Conservation (phyloP, 2,113 vertebrate species). For the Oostethus manadensis region DNA sequence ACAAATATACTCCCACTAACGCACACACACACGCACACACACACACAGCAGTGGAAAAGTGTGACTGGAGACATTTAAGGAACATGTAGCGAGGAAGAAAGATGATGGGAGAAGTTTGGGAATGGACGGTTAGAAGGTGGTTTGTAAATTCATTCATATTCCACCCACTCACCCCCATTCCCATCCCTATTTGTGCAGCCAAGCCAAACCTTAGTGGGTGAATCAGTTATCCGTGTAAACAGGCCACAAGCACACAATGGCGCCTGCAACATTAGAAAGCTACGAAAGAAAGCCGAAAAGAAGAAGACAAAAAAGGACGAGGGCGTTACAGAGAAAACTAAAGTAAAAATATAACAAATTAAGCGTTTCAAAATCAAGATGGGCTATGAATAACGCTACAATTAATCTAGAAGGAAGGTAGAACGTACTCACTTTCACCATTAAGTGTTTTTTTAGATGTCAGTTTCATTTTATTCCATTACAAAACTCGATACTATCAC, state of each 20-base stretch:
- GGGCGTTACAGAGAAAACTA: slow-evolving; percentile 1
- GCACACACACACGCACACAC: slow-evolving; percentile 48
- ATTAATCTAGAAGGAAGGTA: not conserved
- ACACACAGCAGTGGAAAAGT: slow-evolving; percentile 57
- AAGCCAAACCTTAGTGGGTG: slow-evolving; percentile 65
- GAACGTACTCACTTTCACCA: not conserved
- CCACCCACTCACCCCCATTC: slow-evolving; percentile 10
- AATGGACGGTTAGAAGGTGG: slow-evolving; percentile 36
- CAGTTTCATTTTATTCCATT: not conserved
- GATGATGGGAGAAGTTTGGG: slow-evolving; percentile 44
- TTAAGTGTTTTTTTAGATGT: not conserved
- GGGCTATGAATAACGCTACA: not conserved
- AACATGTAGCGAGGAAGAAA: slow-evolving; percentile 37
- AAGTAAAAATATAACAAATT: slow-evolving; percentile 2
- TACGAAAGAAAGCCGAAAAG: slow-evolving; percentile 24
- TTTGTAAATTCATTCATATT: slow-evolving; percentile 66
- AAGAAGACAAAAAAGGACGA: not conserved
- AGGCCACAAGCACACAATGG: slow-evolving; percentile 67
- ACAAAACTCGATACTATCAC: not conserved
- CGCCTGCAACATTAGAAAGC: slow-evolving; percentile 50
- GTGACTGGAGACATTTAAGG: slow-evolving; percentile 45
- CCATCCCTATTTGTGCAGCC: slow-evolving; percentile 1
- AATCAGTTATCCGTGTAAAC: slow-evolving; percentile 70
- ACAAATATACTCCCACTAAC: slow-evolving; percentile 55
- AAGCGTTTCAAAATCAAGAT: slow-evolving; percentile 3